A percentile compares a stretch with the other conserved stretches of the same genome.
These are phyloP conservation scores for Aleiodes leptofemur DNA, from an alignment of 2,888 invertebrate genomes.

Conservation along the genomic window DNA sequence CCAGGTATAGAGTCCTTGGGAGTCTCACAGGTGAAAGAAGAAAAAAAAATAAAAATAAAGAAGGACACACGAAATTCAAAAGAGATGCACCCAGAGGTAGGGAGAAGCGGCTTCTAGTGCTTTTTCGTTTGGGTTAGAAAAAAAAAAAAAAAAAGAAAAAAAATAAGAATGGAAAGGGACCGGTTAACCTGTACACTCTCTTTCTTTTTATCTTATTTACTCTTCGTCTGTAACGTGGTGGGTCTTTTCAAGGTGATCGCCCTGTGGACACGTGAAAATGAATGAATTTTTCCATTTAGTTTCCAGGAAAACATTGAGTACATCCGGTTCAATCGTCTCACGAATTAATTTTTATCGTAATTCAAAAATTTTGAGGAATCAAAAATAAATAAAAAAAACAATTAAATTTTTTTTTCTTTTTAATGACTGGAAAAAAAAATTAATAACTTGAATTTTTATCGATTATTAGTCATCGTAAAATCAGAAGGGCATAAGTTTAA, in stretches of 20 bases:
- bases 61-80: conserved; percentile 42
- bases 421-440: no score
- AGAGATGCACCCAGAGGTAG: conserved; percentile 34
- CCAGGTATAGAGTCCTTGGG: conserved; percentile 35
- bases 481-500: no score
- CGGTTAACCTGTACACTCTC: conserved; percentile 9
- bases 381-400: no score
- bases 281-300: no score
- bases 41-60: conserved; percentile 40
- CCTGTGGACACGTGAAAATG: no score
- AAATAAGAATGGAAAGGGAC: not conserved
- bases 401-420: no score
- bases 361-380: no score
- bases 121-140: conserved; percentile 27
- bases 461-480: no score
- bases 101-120: conserved; percentile 11
- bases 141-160: conserved; percentile 35
- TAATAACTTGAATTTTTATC: no score
- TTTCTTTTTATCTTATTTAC: conserved; percentile 28
- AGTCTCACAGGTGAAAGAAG: conserved; percentile 34
- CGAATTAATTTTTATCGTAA: no score
- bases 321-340: no score
- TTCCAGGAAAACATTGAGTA: no score
- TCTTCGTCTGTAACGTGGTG: conserved; percentile 29
- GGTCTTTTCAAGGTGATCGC: not conserved